Percentiles rank a stretch among this genome's conserved stretches.
Conservation (phyloP, 2,113 vertebrate species). For the Condylura cristata region DNA sequence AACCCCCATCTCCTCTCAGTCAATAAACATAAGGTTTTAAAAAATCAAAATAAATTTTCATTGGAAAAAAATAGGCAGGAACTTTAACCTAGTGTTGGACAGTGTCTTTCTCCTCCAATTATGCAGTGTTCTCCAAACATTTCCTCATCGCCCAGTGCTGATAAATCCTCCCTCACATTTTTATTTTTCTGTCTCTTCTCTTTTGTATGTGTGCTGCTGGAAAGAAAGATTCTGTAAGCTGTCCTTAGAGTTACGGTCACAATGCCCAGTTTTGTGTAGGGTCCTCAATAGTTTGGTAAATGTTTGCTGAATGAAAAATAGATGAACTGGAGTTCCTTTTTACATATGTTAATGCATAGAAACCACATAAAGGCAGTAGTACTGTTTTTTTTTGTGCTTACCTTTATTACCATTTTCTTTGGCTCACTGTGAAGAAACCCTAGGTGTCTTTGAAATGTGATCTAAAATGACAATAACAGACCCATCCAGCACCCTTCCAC, state of each 20-base stretch:
- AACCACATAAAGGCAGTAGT: background rate
- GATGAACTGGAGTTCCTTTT: background rate
- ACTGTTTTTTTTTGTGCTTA: background rate
- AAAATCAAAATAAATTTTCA: conserved; percentile 26
- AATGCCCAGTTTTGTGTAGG: background rate
- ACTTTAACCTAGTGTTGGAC: background rate
- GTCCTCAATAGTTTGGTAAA: background rate
- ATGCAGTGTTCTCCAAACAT: background rate
- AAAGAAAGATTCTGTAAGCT: background rate
- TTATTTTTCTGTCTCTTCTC: background rate
- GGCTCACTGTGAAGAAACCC: background rate
- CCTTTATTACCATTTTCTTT: background rate
- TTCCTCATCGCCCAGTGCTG: background rate
- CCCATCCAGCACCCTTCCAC: background rate
- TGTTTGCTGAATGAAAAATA: conserved; percentile 10
- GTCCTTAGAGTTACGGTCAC: background rate
- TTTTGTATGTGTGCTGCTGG: background rate
- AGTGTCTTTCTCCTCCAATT: background rate
- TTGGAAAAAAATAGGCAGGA: background rate
- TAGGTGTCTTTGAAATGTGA: background rate
- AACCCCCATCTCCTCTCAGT: background rate
- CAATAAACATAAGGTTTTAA: background rate
- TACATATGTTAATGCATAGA: background rate
- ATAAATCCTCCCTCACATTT: background rate
- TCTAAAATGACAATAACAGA: background rate